Conservation (phyloP, 2,797 vertebrate species). For the Enteromius paludinosus region DNA sequence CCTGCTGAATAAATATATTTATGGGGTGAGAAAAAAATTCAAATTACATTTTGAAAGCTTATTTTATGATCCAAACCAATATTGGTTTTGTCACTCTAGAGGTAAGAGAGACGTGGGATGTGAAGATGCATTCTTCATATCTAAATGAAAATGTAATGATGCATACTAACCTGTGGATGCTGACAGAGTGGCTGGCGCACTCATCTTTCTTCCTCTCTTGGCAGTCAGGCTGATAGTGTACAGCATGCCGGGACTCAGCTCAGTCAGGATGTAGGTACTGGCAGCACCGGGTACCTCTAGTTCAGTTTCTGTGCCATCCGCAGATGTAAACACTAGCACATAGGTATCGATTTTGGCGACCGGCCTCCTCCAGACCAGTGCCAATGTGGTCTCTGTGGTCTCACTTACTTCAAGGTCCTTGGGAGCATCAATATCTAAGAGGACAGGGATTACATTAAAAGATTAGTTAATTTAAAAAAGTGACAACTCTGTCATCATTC, state of each 20-base stretch:
- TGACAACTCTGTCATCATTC: neutral
- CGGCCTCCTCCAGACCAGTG: slow-evolving; percentile 86
- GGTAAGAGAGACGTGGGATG: neutral
- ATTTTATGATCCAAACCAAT: slow-evolving; percentile 17
- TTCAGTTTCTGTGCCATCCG: slow-evolving; percentile 79
- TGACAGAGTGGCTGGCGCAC: slow-evolving; percentile 78
- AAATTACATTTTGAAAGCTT: slow-evolving; percentile 9
- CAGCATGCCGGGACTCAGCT: slow-evolving; percentile 83
- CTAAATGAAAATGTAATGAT: neutral
- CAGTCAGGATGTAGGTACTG: slow-evolving; percentile 79
- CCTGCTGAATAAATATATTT: slow-evolving; percentile 34
- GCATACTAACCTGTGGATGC: slow-evolving; percentile 86
- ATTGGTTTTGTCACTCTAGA: slow-evolving; percentile 22
- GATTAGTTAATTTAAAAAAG: neutral
- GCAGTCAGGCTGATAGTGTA: slow-evolving; percentile 86
- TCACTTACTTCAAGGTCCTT: slow-evolving; percentile 84
- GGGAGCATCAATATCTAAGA: slow-evolving; percentile 88
- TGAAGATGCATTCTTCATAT: neutral
- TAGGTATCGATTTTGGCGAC: slow-evolving; percentile 90
- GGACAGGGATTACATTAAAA: neutral
- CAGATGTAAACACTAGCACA: slow-evolving; percentile 76
- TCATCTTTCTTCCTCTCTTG: slow-evolving; percentile 88
- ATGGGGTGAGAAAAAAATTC: neutral
- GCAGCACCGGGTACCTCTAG: slow-evolving; percentile 76
- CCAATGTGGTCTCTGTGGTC: slow-evolving; percentile 83